A percentile compares a stretch with the other conserved stretches of the same genome.
phyloP scores from a whole-genome alignment of 2,797 vertebrate species.

The Margarornis squamiger region DNA sequence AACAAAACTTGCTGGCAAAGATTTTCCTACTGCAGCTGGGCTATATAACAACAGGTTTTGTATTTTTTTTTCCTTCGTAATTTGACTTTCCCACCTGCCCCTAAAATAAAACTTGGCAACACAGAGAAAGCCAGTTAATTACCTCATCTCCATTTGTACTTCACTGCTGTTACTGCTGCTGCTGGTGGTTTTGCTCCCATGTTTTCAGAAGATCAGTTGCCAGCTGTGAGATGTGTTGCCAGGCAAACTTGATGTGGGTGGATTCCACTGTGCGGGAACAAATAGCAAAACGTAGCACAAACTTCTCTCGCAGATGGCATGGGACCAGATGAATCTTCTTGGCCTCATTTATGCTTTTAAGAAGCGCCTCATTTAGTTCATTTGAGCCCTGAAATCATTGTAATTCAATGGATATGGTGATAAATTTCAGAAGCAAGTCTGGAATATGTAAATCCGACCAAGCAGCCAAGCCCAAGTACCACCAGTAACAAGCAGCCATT shows the following conservation, averaged over 20 bases:
- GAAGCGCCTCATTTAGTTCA: constrained; percentile 84
- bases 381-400: constrained; percentile 84
- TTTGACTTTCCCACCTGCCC: background rate
- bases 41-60: background rate
- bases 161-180: constrained; percentile 46
- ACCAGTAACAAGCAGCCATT: background rate
- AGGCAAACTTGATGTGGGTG: constrained; percentile 84
- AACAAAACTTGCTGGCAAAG: background rate
- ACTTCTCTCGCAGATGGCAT: constrained; percentile 82
- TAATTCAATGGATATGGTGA: background rate
- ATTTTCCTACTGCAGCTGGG: constrained; percentile 17
- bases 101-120: constrained; percentile 33
- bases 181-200: constrained; percentile 41
- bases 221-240: constrained; percentile 87
- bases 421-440: background rate
- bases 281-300: constrained; percentile 90
- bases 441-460: background rate
- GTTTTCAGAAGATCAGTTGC: constrained; percentile 78
- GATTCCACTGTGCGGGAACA: constrained; percentile 84
- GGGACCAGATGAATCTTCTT: constrained; percentile 93
- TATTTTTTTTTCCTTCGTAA: background rate
- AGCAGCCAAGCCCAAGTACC: background rate
- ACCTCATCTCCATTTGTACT: background rate
- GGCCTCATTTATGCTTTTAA: constrained; percentile 84
- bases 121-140: constrained; percentile 10